phyloP scores from a whole-genome alignment of 53 echinoderm and acorn worm genomes.

The Henricia sp. region DNA sequence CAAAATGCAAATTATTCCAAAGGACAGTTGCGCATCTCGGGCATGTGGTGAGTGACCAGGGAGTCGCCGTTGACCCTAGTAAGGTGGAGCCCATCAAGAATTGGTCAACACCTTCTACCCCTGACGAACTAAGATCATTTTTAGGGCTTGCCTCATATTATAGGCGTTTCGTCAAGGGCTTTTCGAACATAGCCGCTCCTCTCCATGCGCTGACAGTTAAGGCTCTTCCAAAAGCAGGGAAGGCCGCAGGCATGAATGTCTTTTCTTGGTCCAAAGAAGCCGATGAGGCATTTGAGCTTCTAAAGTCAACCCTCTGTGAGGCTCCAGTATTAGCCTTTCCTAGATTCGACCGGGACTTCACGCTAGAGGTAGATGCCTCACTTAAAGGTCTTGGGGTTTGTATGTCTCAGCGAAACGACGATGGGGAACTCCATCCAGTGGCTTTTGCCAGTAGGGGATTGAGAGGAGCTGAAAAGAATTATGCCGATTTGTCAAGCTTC shows the following conservation, averaged over 20 bases:
- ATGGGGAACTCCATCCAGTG: conserved; percentile 34
- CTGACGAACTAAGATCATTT: conserved; percentile 29
- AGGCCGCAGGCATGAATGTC: not conserved
- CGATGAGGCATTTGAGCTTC: not conserved
- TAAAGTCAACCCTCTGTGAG: conserved; percentile 29
- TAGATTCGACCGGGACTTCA: conserved; percentile 40
- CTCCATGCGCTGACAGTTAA: conserved; percentile 23
- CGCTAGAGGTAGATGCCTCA: conserved; percentile 53
- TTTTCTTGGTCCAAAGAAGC: not conserved
- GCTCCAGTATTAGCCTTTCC: conserved; percentile 52
- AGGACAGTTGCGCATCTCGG: conserved; percentile 10
- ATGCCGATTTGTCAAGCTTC: conserved; percentile 42
- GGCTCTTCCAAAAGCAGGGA: conserved; percentile 17
- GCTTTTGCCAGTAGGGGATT: conserved; percentile 34
- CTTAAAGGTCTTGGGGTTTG: conserved; percentile 10
- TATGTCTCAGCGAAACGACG: conserved; percentile 13
- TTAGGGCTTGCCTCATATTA: conserved; percentile 40
- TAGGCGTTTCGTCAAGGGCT: conserved; percentile 23
- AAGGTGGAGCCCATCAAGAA: conserved; percentile 21
- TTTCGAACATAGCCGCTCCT: conserved; percentile 17
- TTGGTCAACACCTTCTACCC: conserved; percentile 14
- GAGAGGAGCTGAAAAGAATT: conserved; percentile 47
- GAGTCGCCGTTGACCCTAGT: conserved; percentile 32
- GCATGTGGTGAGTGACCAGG: conserved; percentile 21
- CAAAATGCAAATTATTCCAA: not conserved